Base-by-base conservation (phyloP, 2,113 vertebrate genomes). In the Lathamus discolor region DNA sequence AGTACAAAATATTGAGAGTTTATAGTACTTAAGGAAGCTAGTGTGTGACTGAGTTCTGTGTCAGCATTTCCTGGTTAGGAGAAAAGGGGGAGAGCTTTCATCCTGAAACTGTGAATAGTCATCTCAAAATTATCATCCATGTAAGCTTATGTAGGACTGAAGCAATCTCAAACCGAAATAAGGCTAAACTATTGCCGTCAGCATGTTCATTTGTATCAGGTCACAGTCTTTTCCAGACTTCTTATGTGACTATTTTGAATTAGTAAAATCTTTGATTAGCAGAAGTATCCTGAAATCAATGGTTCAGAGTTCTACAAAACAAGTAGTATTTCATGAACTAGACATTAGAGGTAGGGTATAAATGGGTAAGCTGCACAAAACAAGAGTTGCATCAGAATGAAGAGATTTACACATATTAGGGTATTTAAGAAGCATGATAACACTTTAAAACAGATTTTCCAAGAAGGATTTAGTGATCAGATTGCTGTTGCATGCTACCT, bases 171-270 rank as follows among this genome's bases (percentile, higher is more conserved):
- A 74, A 91, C 64, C 90, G 90, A 29, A 94, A 68, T 49, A 43
- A 2, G 17, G 29, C 18, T 93, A 49, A 92, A 64, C 48, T 73
- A 7, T 66, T 77, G 27, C 11, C 35, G n/a, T 55, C 2, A 10
- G 37, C 25, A 39, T 73, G 46, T 63, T 95, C 57, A 59, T 35
- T 35, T 81, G 48, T 37, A 69, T 76, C 24, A 93, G 41, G 27
- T n/a, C 67, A 92, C 78, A 91, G 70, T 44, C 33, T 95, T 94
- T 86, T 95, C 33, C 73, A 91, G 19, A 62, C 94, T 94, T 69
- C 35, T 94, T 35, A 77, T 28, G 43, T 79, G 70, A 83, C 64
- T 95, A 49, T 94, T 95, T 72, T 73, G 54, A 90, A 75, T 92
- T 29, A 82, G 27, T 79, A 67, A 54, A 66, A 79, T 75, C 54